phyloP scores from a whole-genome alignment of 2,888 invertebrate species.

The Melikaiella ostensackeni region DNA sequence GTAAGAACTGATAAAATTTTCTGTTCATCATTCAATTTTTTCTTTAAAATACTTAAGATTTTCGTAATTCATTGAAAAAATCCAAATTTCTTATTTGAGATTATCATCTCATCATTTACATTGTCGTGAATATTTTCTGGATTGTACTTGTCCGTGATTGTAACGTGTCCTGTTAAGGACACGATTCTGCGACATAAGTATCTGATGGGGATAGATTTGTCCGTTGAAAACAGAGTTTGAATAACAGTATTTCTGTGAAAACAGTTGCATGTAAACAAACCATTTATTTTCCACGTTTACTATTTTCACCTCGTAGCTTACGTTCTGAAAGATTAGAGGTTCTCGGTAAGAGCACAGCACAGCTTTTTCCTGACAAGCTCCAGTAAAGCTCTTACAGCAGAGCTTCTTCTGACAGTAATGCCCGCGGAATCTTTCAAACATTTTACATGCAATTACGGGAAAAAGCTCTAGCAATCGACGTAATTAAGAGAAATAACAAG shows the following conservation, averaged over 20 bases:
- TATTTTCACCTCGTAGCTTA: slow-evolving; percentile 17
- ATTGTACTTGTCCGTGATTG: too few relatives aligned
- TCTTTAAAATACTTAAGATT: too few relatives aligned
- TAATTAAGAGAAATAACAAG: slow-evolving; percentile 2
- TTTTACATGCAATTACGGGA: slow-evolving; percentile 40
- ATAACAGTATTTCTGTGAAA: background rate
- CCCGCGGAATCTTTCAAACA: slow-evolving; percentile 42
- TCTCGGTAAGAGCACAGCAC: slow-evolving; percentile 23
- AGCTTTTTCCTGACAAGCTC: slow-evolving; percentile 38
- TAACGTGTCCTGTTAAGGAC: too few relatives aligned
- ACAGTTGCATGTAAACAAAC: background rate
- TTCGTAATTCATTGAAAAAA: too few relatives aligned
- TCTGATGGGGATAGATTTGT: too few relatives aligned
- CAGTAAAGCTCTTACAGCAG: slow-evolving; percentile 42
- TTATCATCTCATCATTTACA: too few relatives aligned
- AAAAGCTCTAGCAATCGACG: slow-evolving; percentile 42
- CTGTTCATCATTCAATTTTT: too few relatives aligned
- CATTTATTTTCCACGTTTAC: background rate
- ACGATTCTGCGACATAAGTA: too few relatives aligned
- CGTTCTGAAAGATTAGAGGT: slow-evolving; percentile 40
- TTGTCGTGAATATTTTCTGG: too few relatives aligned
- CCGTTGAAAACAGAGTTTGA: background rate
- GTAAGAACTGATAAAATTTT: too few relatives aligned
- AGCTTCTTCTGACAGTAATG: slow-evolving; percentile 27
- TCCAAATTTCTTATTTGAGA: too few relatives aligned